These are phyloP conservation scores for Drosophila lacicola DNA, from an alignment of 2,888 invertebrate species.

Conservation along the genomic window DNA sequence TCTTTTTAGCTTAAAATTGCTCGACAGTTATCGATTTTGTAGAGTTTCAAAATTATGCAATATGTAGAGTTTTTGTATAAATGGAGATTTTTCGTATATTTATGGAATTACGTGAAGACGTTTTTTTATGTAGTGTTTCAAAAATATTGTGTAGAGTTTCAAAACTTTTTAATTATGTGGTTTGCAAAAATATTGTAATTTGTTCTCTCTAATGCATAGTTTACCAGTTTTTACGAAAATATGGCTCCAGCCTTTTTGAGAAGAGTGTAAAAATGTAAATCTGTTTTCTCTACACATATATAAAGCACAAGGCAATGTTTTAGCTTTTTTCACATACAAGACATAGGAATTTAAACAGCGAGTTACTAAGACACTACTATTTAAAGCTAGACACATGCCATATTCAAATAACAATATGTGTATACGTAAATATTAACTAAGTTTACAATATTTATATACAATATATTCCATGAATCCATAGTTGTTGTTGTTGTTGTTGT, in stretches of 20 bases:
- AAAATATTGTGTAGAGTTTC: slow-evolving; percentile 1
- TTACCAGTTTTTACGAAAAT: background rate
- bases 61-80: background rate
- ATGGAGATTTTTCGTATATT: background rate
- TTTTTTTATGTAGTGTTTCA: background rate
- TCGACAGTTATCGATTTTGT: background rate
- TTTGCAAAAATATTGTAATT: too few species aligned
- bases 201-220: background rate
- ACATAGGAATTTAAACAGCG: slow-evolving; percentile 53
- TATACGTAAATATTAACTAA: slow-evolving; percentile 38
- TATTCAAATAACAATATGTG: slow-evolving; percentile 41
- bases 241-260: slow-evolving; percentile 1
- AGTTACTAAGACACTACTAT: slow-evolving; percentile 68
- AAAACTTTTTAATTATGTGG: background rate
- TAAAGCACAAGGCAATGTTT: slow-evolving; percentile 60
- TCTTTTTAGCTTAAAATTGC: background rate
- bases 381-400: slow-evolving; percentile 55
- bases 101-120: background rate
- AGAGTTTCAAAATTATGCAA: background rate
- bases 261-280: slow-evolving; percentile 10
- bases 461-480: slow-evolving; percentile 24
- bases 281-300: slow-evolving; percentile 6
- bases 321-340: slow-evolving; percentile 52
- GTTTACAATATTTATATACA: slow-evolving; percentile 50
- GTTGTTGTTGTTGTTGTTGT: slow-evolving; percentile 17